phyloP scores from a whole-genome alignment of 1,140 invertebrate species.

The Aphelinus atriplicis region DNA sequence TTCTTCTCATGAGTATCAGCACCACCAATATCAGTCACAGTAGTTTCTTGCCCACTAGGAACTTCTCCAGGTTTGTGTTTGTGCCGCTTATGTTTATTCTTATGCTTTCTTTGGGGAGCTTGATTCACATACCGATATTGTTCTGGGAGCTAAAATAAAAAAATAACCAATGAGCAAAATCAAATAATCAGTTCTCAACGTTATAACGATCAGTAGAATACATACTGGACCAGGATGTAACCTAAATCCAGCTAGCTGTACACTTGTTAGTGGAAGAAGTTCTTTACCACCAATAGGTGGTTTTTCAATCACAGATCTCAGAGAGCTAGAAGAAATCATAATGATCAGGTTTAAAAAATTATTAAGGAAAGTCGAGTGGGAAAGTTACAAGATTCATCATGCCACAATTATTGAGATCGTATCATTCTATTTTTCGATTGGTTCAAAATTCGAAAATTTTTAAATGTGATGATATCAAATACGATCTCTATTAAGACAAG shows the following conservation, averaged over 20 bases:
- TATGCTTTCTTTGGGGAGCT: conserved; percentile 90
- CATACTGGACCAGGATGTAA: conserved; percentile 94
- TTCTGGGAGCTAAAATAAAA: conserved; percentile 82
- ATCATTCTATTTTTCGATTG: too few relatives aligned
- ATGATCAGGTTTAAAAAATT: conserved; percentile 2
- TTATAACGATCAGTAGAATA: conserved; percentile 41
- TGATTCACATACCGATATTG: conserved; percentile 95
- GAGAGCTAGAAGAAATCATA: conserved; percentile 73
- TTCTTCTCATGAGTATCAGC: conserved; percentile 92
- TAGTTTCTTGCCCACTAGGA: conserved; percentile 76
- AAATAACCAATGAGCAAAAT: conserved; percentile 20
- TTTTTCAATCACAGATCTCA: conserved; percentile 96
- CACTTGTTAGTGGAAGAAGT: conserved; percentile 84
- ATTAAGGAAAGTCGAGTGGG: too few relatives aligned
- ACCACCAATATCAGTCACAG: conserved; percentile 71
- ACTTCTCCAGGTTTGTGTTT: conserved; percentile 86
- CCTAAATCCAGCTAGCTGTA: conserved; percentile 92
- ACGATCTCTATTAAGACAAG: too few relatives aligned
- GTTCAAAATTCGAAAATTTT: too few relatives aligned
- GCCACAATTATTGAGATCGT: too few relatives aligned
- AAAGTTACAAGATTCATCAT: too few relatives aligned
- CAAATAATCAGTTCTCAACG: background rate
- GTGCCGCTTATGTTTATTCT: conserved; percentile 95
- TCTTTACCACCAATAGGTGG: conserved; percentile 97
- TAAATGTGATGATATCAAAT: too few relatives aligned